Conservation (phyloP, 2,797 vertebrate species). For the Rhincodon typus region DNA sequence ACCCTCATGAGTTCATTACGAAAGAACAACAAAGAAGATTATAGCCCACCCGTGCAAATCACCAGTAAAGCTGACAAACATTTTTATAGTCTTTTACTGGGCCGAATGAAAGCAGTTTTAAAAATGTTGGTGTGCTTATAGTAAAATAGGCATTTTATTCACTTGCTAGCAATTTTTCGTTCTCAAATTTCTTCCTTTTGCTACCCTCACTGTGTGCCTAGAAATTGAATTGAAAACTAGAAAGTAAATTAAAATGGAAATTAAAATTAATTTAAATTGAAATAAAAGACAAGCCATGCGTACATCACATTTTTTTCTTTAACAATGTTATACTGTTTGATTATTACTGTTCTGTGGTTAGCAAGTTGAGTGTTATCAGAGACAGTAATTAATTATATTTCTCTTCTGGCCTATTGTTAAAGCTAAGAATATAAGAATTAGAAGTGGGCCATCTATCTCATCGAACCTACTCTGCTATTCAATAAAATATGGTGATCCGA, state of each 20-base stretch:
- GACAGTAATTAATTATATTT: background rate
- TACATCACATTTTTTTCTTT: background rate
- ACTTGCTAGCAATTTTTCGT: background rate
- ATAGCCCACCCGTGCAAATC: background rate
- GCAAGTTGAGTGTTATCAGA: background rate
- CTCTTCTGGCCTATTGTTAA: background rate
- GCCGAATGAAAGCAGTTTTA: background rate
- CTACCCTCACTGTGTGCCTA: background rate
- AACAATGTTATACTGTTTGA: background rate
- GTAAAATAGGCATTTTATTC: background rate
- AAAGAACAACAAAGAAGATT: background rate
- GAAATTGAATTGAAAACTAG: background rate
- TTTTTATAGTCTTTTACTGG: background rate
- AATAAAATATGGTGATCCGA: background rate
- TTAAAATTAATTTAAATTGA: no score
- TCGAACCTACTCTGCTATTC: background rate
- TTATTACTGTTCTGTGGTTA: background rate
- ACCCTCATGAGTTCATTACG: background rate
- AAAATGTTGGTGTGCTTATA: background rate
- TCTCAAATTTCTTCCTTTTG: background rate
- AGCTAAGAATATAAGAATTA: background rate
- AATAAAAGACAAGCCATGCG: background rate
- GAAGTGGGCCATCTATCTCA: no score
- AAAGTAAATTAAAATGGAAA: background rate
- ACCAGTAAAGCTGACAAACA: background rate